Percentiles rank a stretch among this genome's conserved stretches.
Conservation (phyloP, 2,888 invertebrate species). For the Seira sanloemensis region DNA sequence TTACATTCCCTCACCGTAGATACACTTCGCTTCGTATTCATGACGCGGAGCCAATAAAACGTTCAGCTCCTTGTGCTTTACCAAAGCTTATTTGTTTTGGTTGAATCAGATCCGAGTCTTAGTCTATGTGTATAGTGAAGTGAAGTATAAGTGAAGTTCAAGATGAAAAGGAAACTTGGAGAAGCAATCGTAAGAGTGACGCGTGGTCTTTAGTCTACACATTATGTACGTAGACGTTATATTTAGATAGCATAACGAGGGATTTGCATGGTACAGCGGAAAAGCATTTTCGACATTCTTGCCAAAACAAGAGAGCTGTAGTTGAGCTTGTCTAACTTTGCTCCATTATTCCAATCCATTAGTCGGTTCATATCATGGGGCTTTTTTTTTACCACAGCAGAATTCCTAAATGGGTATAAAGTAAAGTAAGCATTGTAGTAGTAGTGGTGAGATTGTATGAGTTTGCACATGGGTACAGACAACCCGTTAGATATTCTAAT, state of each 20-base stretch:
- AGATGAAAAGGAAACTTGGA: neutral
- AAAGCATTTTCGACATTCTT: neutral
- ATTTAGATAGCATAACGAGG: neutral
- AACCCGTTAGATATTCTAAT: neutral
- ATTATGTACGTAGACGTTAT: neutral
- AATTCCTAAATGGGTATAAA: neutral
- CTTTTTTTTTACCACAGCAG: neutral
- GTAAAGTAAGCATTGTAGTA: neutral
- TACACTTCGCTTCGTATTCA: neutral
- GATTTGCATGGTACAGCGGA: neutral
- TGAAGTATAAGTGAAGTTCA: neutral
- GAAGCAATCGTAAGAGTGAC: no score
- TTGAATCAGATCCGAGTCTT: no score
- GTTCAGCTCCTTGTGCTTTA: neutral
- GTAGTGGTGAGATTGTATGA: neutral
- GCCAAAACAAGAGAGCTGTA: neutral
- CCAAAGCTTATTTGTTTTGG: no score
- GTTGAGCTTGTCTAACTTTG: neutral
- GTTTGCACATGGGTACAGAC: neutral
- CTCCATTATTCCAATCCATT: conserved; percentile 38
- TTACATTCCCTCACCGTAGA: no score
- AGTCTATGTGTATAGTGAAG: no score
- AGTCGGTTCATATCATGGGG: conserved; percentile 11
- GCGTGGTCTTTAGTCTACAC: neutral
- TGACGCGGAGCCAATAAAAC: neutral